Evolutionary conservation across 2,888 invertebrate genomes (phyloP), one percentile per base, ranked within the genome.

Genomic region (Hipparchia sbordonii): DNA sequence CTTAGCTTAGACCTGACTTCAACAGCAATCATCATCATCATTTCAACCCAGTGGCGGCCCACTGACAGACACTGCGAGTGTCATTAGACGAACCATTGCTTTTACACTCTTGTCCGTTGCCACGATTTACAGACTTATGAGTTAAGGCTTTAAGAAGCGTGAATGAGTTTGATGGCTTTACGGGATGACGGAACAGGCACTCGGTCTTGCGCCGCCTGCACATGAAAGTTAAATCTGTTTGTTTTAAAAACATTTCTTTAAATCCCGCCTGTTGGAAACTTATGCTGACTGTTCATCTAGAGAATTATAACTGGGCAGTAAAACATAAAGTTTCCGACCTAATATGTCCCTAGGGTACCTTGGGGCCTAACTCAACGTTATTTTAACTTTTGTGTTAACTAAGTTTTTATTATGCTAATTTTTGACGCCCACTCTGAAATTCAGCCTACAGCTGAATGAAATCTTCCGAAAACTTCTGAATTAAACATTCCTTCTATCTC

Each of bases 261-360:
- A 62, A 48, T 62, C 62, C 48, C 62, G 48, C 9, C 62, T 48
- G 62, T n/a, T 46, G n/a, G 48, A 63, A 63, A 48, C 48, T 52
- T 65, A 52, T 52, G 65, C 7, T 2, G 52, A 65, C 23, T 65
- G n/a, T 23, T 10, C 51, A 52, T 33, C 51, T 6, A 6, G 65
- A 65, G 65, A 65, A 52, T 65, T 65, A 52, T 65, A 39, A 12
- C 52, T 33, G 52, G 65, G 51, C 33, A 52, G 65, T 65, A 52
- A 65, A 52, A 62, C 52, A 33, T 12, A 33, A 65, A 65, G 65
- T 65, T 65, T 63, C 46, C 12, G 52, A 33, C 2, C 65, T 65
- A 52, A 65, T 52, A 51, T 12, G 12, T 52, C 65, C 65, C 63
- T 10, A 33, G 65, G 12, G 65, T 1, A 65, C 33, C 65, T 3